Evolutionary conservation across 2,888 invertebrate genomes (phyloP).

Genomic region (Frankliniella intonsa): DNA sequence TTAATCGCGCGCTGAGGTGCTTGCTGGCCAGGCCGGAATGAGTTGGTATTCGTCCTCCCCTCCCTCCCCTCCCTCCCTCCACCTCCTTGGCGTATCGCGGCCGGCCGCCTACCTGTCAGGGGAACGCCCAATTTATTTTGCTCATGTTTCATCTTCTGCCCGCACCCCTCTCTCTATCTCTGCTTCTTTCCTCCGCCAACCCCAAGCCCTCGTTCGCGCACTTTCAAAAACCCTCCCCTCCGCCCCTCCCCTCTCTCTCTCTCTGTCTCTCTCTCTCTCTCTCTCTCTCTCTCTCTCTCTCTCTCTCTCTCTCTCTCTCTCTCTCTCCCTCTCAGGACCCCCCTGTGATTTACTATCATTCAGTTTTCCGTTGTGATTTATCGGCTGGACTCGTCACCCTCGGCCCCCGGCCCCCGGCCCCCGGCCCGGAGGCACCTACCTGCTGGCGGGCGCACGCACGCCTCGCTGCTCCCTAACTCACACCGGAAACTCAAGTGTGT

Average conservation of each 20-base stretch:
- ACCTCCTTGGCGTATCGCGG: background rate
- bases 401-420: background rate
- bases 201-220: background rate
- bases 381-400: background rate
- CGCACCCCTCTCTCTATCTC: background rate
- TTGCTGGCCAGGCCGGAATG: background rate
- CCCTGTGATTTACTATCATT: conserved; percentile 16
- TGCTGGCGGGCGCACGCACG: too few species aligned
- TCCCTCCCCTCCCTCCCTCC: background rate
- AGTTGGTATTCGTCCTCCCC: background rate
- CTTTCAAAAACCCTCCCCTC: background rate
- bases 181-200: background rate
- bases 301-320: background rate
- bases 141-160: conserved; percentile 14
- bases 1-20: too few species aligned
- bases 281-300: background rate
- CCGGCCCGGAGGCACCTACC: background rate
- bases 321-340: background rate
- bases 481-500: too few species aligned
- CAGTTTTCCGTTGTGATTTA: conserved; percentile 1
- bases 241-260: background rate
- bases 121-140: conserved; percentile 20
- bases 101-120: conserved; percentile 18
- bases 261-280: background rate
- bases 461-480: too few species aligned